A percentile compares a stretch with the other conserved stretches of the same genome.
phyloP scores from a whole-genome alignment of 92 coral and sea anemone species.

The Pocillopora grandis region DNA sequence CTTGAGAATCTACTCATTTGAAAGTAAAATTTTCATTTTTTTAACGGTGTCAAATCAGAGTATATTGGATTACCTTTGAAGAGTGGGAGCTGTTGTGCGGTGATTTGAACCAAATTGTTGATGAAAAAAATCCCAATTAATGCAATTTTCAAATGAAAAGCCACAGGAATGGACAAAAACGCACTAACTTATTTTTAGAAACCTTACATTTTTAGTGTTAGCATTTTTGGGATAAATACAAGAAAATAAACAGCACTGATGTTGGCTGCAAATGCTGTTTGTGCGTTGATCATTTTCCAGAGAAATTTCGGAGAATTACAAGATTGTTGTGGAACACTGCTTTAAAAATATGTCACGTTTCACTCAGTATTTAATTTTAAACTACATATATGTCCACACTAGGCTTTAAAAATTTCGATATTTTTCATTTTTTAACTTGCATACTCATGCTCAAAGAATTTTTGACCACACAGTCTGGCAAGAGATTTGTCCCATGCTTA shows the following conservation, averaged over 20 bases:
- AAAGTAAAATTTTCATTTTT: not conserved
- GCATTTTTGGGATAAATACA: too few species aligned
- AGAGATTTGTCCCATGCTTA: not conserved
- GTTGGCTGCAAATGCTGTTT: not conserved
- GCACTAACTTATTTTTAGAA: too few species aligned
- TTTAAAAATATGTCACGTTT: not conserved
- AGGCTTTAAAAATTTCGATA: not conserved
- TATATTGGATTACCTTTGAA: not conserved
- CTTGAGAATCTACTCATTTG: not conserved
- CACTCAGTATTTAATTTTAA: not conserved
- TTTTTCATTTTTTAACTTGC: not conserved
- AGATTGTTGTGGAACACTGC: too few species aligned
- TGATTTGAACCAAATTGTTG: not conserved
- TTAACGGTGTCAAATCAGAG: not conserved
- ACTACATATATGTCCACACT: too few species aligned
- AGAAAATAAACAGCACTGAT: too few species aligned
- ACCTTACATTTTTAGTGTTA: too few species aligned
- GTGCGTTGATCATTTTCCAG: not conserved
- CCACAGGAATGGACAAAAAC: too few species aligned
- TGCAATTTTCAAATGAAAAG: not conserved
- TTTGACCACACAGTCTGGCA: not conserved
- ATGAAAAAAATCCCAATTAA: not conserved
- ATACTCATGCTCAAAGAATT: constrained; percentile 3
- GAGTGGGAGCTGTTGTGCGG: not conserved
- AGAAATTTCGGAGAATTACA: not conserved